These are phyloP conservation scores for Parasteatoda tepidariorum DNA, from an alignment of 1,140 invertebrate species.

Conservation along the genomic window DNA sequence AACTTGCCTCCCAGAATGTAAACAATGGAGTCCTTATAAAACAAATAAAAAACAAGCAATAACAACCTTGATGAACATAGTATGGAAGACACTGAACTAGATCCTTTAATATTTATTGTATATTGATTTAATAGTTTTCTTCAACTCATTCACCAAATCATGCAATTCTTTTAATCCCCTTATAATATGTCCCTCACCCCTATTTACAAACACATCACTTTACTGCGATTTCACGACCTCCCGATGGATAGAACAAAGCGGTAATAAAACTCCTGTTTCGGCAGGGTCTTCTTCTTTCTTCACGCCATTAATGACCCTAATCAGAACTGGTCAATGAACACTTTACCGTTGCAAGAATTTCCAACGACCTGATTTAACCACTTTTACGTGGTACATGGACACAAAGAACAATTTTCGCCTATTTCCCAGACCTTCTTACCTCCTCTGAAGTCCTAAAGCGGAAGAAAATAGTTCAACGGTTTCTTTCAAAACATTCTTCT, in stretches of 20 bases:
- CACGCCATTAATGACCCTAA: slow-evolving; percentile 43
- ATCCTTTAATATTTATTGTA: too few relatives aligned
- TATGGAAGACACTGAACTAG: too few relatives aligned
- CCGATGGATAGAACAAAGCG: slow-evolving; percentile 15
- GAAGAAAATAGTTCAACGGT: slow-evolving; percentile 28
- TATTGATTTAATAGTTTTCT: too few relatives aligned
- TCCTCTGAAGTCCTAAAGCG: background rate
- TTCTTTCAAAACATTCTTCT: slow-evolving; percentile 15
- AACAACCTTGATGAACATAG: too few relatives aligned
- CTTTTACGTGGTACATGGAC: slow-evolving; percentile 42
- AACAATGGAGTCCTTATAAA: too few relatives aligned
- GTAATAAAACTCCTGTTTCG: slow-evolving; percentile 35
- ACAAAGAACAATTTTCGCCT: slow-evolving; percentile 1
- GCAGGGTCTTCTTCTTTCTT: slow-evolving; percentile 12
- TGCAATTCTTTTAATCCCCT: too few relatives aligned
- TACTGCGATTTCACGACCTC: slow-evolving; percentile 37
- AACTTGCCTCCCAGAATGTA: too few relatives aligned
- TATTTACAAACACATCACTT: background rate
- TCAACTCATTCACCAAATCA: too few relatives aligned
- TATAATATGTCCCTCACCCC: background rate
- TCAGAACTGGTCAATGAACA: slow-evolving; percentile 46
- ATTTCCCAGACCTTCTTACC: background rate
- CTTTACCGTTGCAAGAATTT: slow-evolving; percentile 30
- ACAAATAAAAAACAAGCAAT: too few relatives aligned
- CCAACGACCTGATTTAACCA: slow-evolving; percentile 46